Evolutionary conservation across 1,140 invertebrate species (phyloP).

Genomic region (Eriosoma lanigerum): DNA sequence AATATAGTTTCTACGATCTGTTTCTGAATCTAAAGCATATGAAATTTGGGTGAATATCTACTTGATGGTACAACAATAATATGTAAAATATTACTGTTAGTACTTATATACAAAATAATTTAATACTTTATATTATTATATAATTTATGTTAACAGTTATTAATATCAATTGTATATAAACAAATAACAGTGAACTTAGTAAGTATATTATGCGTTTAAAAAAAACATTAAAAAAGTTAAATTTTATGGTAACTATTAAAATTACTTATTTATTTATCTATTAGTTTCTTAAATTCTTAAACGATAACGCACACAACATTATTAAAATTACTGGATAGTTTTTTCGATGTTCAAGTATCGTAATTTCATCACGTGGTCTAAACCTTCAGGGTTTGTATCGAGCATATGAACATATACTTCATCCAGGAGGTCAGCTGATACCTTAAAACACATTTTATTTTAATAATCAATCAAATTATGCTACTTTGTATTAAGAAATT

Average conservation of each 20-base stretch:
- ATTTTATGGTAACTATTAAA: conserved; percentile 12
- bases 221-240: background rate
- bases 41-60: no score
- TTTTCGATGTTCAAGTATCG: conserved; percentile 62
- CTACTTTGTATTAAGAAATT: no score
- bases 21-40: no score
- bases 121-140: no score
- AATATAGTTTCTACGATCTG: no score
- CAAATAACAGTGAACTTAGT: no score
- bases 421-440: conserved; percentile 78
- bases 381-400: conserved; percentile 75
- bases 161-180: no score
- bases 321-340: conserved; percentile 60
- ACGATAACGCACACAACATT: conserved; percentile 40
- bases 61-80: no score
- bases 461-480: background rate
- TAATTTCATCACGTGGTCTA: conserved; percentile 69
- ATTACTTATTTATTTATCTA: conserved; percentile 1
- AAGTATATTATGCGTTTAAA: no score
- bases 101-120: no score
- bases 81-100: no score
- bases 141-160: no score
- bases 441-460: conserved; percentile 56
- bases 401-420: conserved; percentile 83
- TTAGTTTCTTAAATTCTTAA: conserved; percentile 40